Evolutionary conservation across 2,113 vertebrate species (phyloP).

Genomic region (Rana temporaria): DNA sequence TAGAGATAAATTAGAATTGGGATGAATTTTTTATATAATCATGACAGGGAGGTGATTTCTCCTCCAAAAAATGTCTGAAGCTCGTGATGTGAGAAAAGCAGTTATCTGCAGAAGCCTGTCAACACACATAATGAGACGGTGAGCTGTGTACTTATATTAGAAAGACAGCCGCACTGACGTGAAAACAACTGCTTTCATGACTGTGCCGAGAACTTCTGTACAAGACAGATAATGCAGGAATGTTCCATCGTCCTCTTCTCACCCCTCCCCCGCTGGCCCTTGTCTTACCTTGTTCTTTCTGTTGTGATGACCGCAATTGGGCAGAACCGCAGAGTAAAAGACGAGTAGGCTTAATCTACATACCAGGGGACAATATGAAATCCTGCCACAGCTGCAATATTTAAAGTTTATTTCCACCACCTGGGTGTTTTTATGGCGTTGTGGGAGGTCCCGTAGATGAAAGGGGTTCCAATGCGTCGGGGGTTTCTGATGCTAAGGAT

Average conservation of each 20-base stretch:
- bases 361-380: no score
- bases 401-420: no score
- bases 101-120: conserved; percentile 42
- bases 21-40: not conserved
- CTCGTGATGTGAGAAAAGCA: conserved; percentile 18
- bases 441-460: no score
- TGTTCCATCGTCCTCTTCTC: not conserved
- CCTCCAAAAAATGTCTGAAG: conserved; percentile 16
- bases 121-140: conserved; percentile 1
- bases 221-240: conserved; percentile 12
- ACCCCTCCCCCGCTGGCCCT: not conserved
- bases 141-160: conserved; percentile 28
- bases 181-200: not conserved
- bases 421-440: no score
- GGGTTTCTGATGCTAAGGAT: no score
- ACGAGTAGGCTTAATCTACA: no score
- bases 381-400: no score
- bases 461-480: no score
- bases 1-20: conserved; percentile 7
- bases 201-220: not conserved
- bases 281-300: not conserved
- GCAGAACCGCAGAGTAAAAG: not conserved
- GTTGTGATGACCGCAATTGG: not conserved
- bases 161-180: not conserved
- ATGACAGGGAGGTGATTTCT: conserved; percentile 4